Evolutionary conservation across 92 coral and sea anemone genomes (phyloP), one percentile per base, ranked within the genome.

Genomic region (Porites cylindrica): DNA sequence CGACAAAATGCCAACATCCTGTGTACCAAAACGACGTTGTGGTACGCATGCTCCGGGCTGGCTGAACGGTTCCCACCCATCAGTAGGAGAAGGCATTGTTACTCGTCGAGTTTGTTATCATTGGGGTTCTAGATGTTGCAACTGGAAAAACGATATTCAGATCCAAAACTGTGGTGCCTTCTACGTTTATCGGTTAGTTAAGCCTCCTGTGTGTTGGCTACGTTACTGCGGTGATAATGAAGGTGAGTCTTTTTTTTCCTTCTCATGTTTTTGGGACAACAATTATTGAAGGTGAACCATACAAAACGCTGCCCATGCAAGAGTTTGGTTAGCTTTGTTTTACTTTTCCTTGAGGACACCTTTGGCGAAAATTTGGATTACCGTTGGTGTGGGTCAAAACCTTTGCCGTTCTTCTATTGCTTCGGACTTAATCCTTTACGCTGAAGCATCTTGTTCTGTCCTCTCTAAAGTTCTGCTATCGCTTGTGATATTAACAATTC

Each of bases 31-130:
- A 2, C 47, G 20, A 9, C 83, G 73, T 16, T 79, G 83, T 14
- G 83, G 83, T 63, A 66, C 83, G 43, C 58, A 79, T 63, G 83
- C 83, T 63, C 72, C 83, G n/a, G 83, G 83, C 20, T 79, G 83
- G 83, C 38, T 79, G 2, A 32, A 64, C 10, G 83, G 72, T 1
- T 17, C 38, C 0, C 71, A 79, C 20, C 83, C 83, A 24, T 14
- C 72, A 38, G 32, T 66, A 10, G 61, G 38, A 3, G 74, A 79
- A 10, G 73, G 73, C 50, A 21, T 38, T 0, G 83, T 79, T 4
- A 79, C 56, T 47, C 83, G 83, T 32, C 47, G 3, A 18, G 83
- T 79, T 21, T 79, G 83, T 51, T 79, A 79, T 21, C 83, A 66
- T 60, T 79, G 83, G 83, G 17, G 17, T 20, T 64, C 47, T 47